Percentiles rank a stretch among this genome's conserved stretches.
Conservation (phyloP, 2,797 vertebrate species). For the Leucoraja ocellata region DNA sequence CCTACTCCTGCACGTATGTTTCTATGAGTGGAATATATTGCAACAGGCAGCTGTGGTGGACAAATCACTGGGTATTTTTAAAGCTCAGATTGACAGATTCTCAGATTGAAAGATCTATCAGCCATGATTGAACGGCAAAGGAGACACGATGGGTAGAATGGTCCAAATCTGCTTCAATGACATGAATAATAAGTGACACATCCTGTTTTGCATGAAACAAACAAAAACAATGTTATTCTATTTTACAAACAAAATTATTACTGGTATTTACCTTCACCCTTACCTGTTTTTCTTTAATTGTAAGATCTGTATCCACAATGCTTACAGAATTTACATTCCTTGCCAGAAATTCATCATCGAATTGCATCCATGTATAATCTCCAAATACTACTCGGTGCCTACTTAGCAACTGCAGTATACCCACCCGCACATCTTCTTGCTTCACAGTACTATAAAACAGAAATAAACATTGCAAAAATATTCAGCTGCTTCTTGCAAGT, state of each 20-base stretch:
- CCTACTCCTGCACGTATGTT: too few relatives aligned
- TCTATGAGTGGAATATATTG: too few relatives aligned
- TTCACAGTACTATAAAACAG: constrained; percentile 66
- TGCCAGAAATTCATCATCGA: constrained; percentile 78
- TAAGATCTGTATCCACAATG: constrained; percentile 71
- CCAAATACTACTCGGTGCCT: constrained; percentile 79
- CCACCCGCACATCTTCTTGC: constrained; percentile 66
- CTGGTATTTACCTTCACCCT: background rate
- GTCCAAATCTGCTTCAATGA: too few relatives aligned
- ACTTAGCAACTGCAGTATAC: constrained; percentile 69
- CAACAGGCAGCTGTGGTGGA: too few relatives aligned
- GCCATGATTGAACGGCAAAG: too few relatives aligned
- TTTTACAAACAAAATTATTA: background rate
- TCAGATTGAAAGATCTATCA: too few relatives aligned
- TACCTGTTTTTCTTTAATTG: constrained; percentile 62
- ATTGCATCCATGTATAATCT: constrained; percentile 83
- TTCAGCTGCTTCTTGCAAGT: background rate
- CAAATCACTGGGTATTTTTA: too few relatives aligned
- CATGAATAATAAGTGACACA: background rate
- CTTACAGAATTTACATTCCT: constrained; percentile 77
- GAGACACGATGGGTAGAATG: too few relatives aligned
- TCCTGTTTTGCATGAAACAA: background rate
- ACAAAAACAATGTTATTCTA: background rate
- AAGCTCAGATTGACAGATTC: too few relatives aligned
- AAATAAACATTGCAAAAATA: background rate